Conservation (phyloP, 2,113 vertebrate species). For the Proteles cristata region DNA sequence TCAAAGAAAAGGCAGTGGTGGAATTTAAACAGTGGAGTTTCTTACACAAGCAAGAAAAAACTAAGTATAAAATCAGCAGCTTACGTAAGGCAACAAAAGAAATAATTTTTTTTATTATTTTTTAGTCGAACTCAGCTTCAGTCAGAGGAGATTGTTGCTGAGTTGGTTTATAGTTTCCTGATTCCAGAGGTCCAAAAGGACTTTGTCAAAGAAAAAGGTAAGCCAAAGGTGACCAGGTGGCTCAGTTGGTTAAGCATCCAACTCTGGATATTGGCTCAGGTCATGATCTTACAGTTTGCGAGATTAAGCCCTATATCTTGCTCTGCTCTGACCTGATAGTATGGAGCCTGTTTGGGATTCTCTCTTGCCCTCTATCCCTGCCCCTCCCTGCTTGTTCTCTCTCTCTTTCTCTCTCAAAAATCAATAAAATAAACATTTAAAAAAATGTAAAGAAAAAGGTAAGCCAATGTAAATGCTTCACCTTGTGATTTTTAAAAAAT, state of each 20-base stretch:
- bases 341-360: too few relatives aligned
- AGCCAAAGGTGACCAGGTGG: conserved; percentile 12
- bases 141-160: conserved; percentile 95
- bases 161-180: conserved; percentile 95
- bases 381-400: too few relatives aligned
- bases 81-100: background rate
- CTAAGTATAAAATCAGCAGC: background rate
- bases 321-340: too few relatives aligned
- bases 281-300: too few relatives aligned
- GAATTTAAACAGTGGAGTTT: background rate
- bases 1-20: background rate
- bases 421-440: too few relatives aligned
- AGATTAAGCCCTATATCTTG: too few relatives aligned
- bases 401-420: too few relatives aligned
- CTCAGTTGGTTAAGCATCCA: too few relatives aligned
- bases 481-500: background rate
- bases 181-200: conserved; percentile 94
- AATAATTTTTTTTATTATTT: conserved; percentile 71
- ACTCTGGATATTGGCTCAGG: too few relatives aligned
- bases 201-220: conserved; percentile 92
- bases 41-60: background rate
- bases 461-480: conserved; percentile 51
- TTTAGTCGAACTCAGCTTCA: conserved; percentile 89
- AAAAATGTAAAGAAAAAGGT: conserved; percentile 90
- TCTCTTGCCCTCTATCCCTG: too few relatives aligned